phyloP scores from a whole-genome alignment of 2,113 vertebrate genomes.

The Chloropsis cyanopogon region DNA sequence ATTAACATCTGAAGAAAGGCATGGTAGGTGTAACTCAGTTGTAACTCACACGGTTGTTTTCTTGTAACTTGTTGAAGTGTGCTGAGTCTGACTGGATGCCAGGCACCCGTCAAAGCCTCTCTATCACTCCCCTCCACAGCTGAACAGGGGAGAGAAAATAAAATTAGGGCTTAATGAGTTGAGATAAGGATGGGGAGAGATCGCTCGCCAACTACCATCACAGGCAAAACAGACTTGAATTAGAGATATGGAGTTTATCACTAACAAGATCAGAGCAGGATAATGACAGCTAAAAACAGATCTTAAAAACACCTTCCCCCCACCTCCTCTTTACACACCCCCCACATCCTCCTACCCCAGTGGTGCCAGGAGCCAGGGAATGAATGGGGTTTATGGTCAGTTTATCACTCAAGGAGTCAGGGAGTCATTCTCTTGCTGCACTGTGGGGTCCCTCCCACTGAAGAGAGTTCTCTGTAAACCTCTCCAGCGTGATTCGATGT shows the following conservation, averaged over 20 bases:
- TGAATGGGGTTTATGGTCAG: not conserved
- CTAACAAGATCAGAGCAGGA: not conserved
- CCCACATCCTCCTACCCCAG: not conserved
- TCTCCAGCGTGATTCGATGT: not conserved
- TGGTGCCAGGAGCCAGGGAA: not conserved
- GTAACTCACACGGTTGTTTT: rapidly evolving
- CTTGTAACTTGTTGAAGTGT: not conserved
- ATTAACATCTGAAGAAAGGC: not conserved
- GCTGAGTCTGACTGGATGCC: not conserved
- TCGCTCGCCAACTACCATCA: not conserved
- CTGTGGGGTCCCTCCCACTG: not conserved
- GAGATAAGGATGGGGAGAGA: not conserved
- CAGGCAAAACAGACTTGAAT: not conserved
- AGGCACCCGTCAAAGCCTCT: not conserved
- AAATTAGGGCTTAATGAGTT: not conserved
- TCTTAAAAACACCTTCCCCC: not conserved
- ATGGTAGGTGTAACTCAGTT: not conserved
- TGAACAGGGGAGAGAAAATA: too few relatives aligned
- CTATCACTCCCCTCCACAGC: not conserved
- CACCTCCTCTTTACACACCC: too few relatives aligned
- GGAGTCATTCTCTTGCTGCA: too few relatives aligned
- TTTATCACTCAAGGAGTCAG: not conserved
- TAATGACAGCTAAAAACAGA: not conserved
- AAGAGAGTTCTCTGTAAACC: not conserved
- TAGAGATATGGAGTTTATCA: not conserved